Evolutionary conservation across 2,113 vertebrate species (phyloP).

Genomic region (Lethenteron reissneri): DNA sequence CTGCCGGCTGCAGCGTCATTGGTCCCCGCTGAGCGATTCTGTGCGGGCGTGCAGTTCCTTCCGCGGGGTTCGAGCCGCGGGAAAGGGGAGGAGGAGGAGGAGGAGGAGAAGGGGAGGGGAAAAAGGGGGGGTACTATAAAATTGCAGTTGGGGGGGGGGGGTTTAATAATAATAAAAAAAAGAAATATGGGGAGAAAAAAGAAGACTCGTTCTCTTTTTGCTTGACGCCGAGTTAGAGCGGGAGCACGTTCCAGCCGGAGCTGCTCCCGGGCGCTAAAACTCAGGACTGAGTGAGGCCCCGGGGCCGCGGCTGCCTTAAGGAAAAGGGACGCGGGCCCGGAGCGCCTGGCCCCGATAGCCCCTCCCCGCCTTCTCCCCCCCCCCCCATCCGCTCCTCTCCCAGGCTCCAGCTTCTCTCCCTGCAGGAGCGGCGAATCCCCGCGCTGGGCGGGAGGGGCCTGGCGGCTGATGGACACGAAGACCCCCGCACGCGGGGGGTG

Average conservation of each 20-base stretch:
- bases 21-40: not conserved
- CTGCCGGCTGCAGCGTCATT: slow-evolving; percentile 3
- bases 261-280: not conserved
- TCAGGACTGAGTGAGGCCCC: not conserved
- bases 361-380: accelerated
- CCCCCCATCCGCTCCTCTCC: not conserved
- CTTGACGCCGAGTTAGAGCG: slow-evolving; percentile 12
- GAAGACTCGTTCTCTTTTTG: slow-evolving; percentile 19
- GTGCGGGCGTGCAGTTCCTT: slow-evolving; percentile 4
- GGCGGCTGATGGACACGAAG: not conserved
- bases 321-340: not conserved
- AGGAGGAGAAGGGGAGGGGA: not conserved
- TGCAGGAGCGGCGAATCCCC: slow-evolving; percentile 10
- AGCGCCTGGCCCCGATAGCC: not conserved
- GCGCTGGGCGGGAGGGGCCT: slow-evolving; percentile 9
- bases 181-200: slow-evolving; percentile 11
- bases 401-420: not conserved
- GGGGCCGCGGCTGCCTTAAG: not conserved
- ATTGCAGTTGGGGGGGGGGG: not conserved
- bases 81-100: not conserved
- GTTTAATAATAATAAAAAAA: not conserved
- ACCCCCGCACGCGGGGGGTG: too few species aligned
- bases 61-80: not conserved
- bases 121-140: not conserved
- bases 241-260: slow-evolving; percentile 10